Percentiles rank a stretch among this genome's conserved stretches.
Conservation (phyloP, 1,140 invertebrate genomes). For the Sycophaga agraensis region DNA sequence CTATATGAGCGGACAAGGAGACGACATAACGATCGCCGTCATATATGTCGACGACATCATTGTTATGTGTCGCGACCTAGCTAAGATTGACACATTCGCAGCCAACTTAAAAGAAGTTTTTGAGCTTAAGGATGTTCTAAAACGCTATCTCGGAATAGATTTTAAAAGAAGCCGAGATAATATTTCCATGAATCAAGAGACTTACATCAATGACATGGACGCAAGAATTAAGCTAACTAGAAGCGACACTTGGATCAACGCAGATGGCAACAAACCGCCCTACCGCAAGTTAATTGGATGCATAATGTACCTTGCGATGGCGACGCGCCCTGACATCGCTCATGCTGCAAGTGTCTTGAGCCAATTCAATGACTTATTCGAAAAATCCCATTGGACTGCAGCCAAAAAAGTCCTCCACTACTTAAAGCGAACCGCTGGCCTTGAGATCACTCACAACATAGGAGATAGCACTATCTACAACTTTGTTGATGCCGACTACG, state of each 20-base stretch:
- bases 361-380: background rate
- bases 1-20: background rate
- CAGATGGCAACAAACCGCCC: constrained; percentile 3
- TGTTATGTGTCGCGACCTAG: background rate
- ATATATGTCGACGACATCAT: constrained; percentile 12
- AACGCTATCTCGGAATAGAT: constrained; percentile 27
- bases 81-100: background rate
- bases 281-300: constrained; percentile 45
- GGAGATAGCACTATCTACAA: background rate
- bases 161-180: background rate
- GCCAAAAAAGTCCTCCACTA: constrained; percentile 41
- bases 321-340: constrained; percentile 47
- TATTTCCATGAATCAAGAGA: constrained; percentile 16
- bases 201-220: constrained; percentile 30
- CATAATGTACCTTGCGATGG: constrained; percentile 43
- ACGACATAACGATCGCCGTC: background rate
- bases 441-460: constrained; percentile 26
- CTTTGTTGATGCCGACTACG: constrained; percentile 39
- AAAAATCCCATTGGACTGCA: constrained; percentile 34
- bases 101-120: background rate
- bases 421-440: constrained; percentile 33
- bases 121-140: constrained; percentile 25
- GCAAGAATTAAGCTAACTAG: constrained; percentile 2
- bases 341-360: constrained; percentile 37
- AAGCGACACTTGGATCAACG: background rate